phyloP scores from a whole-genome alignment of 1,140 invertebrate species.

The Euglossa dilemma region DNA sequence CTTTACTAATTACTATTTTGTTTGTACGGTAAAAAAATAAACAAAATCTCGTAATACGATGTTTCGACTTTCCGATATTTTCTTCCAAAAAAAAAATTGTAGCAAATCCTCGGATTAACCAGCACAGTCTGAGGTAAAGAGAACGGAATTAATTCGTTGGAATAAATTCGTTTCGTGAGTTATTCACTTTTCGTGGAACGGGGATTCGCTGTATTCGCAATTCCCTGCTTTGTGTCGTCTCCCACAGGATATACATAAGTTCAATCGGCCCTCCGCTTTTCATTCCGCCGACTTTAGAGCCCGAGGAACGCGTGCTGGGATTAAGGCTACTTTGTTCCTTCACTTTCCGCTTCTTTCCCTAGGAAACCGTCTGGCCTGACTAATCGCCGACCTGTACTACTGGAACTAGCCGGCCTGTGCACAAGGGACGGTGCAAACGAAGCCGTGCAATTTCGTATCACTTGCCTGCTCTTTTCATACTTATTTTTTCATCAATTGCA shows the following conservation, averaged over 20 bases:
- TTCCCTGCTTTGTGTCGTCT: neutral
- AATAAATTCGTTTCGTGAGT: neutral
- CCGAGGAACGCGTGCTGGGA: neutral
- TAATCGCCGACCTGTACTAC: slow-evolving; percentile 4
- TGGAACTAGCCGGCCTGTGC: neutral
- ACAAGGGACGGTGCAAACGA: fast-evolving
- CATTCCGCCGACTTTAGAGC: neutral
- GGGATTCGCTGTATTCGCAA: neutral
- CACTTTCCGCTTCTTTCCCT: neutral
- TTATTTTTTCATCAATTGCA: too few species aligned
- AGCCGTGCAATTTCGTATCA: neutral
- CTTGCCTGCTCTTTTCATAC: too few species aligned
- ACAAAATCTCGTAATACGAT: neutral
- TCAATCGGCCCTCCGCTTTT: neutral
- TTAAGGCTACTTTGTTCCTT: slow-evolving; percentile 17
- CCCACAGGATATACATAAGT: neutral
- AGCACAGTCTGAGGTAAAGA: neutral
- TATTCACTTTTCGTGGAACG: neutral
- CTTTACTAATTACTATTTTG: too few species aligned
- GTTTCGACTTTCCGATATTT: neutral
- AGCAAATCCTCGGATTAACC: neutral
- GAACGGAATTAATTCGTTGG: neutral
- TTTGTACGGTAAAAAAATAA: too few species aligned
- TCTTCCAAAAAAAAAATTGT: neutral
- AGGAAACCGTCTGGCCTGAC: neutral